Conservation (phyloP, 2,888 invertebrate genomes). For the Tolmerus cingulatus region DNA sequence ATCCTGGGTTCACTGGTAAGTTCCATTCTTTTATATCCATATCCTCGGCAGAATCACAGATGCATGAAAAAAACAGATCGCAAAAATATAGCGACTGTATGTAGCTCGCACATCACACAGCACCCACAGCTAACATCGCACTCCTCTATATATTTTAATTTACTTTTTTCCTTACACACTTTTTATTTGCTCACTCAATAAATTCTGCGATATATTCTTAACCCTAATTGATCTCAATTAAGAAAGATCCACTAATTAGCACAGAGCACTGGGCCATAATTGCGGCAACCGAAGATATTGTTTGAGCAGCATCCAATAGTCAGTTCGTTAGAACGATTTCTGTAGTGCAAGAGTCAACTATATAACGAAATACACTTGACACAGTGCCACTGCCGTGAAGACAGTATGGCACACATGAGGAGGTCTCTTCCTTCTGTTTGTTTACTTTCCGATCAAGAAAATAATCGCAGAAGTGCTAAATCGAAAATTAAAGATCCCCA, state of each 20-base stretch:
- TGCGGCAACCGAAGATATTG: background rate
- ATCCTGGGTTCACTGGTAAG: slow-evolving; percentile 19
- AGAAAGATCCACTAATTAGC: slow-evolving; percentile 48
- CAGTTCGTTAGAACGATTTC: background rate
- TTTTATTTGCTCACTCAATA: slow-evolving; percentile 16
- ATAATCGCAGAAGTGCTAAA: background rate
- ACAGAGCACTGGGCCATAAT: slow-evolving; percentile 21
- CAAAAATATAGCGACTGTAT: background rate
- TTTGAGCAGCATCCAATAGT: slow-evolving; percentile 1
- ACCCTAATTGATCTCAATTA: slow-evolving; percentile 48
- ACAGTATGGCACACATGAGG: slow-evolving; percentile 11
- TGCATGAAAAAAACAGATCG: background rate
- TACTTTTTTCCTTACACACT: background rate
- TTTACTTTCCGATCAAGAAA: background rate
- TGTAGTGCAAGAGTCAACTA: background rate
- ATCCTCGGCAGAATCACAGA: slow-evolving; percentile 24
- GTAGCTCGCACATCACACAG: background rate
- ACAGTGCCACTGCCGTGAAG: slow-evolving; percentile 1
- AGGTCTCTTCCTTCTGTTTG: background rate
- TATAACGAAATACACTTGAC: slow-evolving; percentile 29
- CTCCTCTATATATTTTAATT: background rate
- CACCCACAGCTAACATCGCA: background rate
- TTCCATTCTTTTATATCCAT: slow-evolving; percentile 39
- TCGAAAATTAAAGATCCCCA: background rate
- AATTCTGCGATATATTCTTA: slow-evolving; percentile 41